Percentiles rank a stretch among this genome's conserved stretches.
These are phyloP conservation scores for Meriones unguiculatus DNA, from an alignment of 2,113 vertebrate genomes.

Conservation along the genomic window DNA sequence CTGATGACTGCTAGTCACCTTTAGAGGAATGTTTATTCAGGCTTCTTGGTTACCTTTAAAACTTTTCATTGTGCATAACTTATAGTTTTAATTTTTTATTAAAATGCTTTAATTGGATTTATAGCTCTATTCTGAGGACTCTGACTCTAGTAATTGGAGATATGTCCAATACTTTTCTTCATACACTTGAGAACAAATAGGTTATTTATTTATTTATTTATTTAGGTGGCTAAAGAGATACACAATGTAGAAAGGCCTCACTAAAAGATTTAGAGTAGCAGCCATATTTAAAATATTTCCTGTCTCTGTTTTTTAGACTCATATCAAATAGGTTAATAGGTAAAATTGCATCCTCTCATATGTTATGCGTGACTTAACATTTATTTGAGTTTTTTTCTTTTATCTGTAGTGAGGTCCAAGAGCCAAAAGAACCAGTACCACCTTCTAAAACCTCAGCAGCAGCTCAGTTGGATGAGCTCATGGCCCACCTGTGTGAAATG, in stretches of 20 bases:
- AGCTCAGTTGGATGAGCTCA: conserved; percentile 86
- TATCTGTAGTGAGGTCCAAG: conserved; percentile 23
- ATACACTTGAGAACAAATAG: neutral
- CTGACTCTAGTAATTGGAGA: neutral
- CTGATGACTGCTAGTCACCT: neutral
- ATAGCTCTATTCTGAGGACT: neutral
- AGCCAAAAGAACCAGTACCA: neutral
- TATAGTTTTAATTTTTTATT: neutral
- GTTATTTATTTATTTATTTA: neutral
- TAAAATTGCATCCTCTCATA: conserved; percentile 13
- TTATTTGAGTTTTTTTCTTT: conserved; percentile 28
- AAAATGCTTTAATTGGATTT: neutral
- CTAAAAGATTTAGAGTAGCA: neutral
- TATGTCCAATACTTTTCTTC: neutral
- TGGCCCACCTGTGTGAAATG: conserved; percentile 81
- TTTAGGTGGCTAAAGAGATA: neutral
- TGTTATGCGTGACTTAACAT: neutral
- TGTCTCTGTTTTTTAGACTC: neutral
- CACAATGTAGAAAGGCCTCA: neutral
- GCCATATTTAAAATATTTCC: neutral
- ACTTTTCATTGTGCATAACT: neutral
- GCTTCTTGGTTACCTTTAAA: neutral
- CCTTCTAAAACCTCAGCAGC: conserved; percentile 62
- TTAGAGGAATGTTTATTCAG: neutral
- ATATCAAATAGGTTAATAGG: neutral